These are phyloP conservation scores for Drosophila equinoxialis DNA, from an alignment of 1,140 invertebrate genomes.

Conservation along the genomic window DNA sequence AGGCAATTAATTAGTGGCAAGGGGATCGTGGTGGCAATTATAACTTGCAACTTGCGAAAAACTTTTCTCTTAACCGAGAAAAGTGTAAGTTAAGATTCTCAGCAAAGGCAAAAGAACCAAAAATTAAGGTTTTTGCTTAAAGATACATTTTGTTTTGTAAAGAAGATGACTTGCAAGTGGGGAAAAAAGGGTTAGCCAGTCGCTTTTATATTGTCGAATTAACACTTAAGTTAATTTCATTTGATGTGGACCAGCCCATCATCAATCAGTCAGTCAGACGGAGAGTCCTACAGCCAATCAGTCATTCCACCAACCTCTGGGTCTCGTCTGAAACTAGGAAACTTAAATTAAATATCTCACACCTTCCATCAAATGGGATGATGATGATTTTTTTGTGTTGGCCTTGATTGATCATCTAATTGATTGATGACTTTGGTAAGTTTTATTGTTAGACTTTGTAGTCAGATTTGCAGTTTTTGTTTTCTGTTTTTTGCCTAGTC, in stretches of 20 bases:
- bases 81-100: constrained; percentile 30
- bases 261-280: constrained; percentile 57
- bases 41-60: constrained; percentile 32
- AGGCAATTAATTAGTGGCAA: constrained; percentile 52
- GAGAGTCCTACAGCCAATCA: background rate
- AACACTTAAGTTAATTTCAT: constrained; percentile 45
- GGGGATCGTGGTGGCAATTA: constrained; percentile 24
- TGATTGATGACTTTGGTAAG: constrained; percentile 47
- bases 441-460: constrained; percentile 26
- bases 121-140: background rate
- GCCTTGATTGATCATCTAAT: constrained; percentile 51
- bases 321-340: background rate
- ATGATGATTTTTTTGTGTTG: constrained; percentile 14
- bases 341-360: constrained; percentile 5
- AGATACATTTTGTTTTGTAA: background rate
- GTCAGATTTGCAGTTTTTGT: constrained; percentile 36
- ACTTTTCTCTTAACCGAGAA: constrained; percentile 40
- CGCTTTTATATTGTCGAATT: constrained; percentile 28
- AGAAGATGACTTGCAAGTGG: background rate
- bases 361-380: constrained; percentile 3
- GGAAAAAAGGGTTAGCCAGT: constrained; percentile 9
- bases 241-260: constrained; percentile 21
- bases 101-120: constrained; percentile 20
- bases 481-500: background rate
- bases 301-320: background rate